Percentiles rank a stretch among this genome's conserved stretches.
Conservation (phyloP, 2,888 invertebrate genomes). For the Silvanus unidentatus region DNA sequence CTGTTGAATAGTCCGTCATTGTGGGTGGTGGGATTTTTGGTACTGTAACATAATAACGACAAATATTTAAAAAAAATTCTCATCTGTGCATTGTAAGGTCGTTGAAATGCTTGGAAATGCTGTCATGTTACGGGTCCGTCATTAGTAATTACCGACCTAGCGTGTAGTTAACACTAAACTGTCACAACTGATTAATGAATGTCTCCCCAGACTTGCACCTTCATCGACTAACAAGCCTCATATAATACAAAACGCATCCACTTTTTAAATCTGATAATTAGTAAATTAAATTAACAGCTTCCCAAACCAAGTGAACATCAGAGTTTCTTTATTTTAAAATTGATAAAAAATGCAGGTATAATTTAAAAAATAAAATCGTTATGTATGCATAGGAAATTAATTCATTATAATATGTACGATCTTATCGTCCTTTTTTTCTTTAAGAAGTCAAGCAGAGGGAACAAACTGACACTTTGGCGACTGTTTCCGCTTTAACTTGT, state of each 20-base stretch:
- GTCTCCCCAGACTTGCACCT: slow-evolving; percentile 41
- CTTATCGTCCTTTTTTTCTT: slow-evolving; percentile 17
- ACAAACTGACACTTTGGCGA: slow-evolving; percentile 23
- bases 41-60: slow-evolving; percentile 51
- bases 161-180: slow-evolving; percentile 48
- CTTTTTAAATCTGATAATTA: no score
- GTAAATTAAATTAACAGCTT: no score
- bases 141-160: slow-evolving; percentile 48
- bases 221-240: slow-evolving; percentile 7
- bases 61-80: no score
- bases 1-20: slow-evolving; percentile 34
- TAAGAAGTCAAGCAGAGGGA: slow-evolving; percentile 19
- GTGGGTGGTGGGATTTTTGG: slow-evolving; percentile 56
- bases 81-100: slow-evolving; percentile 10
- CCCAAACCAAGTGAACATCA: no score
- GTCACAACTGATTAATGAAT: slow-evolving; percentile 50
- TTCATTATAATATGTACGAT: slow-evolving; percentile 18
- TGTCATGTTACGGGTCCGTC: slow-evolving; percentile 39
- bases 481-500: slow-evolving; percentile 22
- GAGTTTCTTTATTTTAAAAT: no score
- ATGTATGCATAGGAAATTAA: slow-evolving; percentile 9
- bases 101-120: slow-evolving; percentile 20
- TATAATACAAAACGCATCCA: no score
- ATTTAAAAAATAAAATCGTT: no score
- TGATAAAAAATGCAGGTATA: no score